Conservation (phyloP, 2,888 invertebrate species). For the Melieria omissa region DNA sequence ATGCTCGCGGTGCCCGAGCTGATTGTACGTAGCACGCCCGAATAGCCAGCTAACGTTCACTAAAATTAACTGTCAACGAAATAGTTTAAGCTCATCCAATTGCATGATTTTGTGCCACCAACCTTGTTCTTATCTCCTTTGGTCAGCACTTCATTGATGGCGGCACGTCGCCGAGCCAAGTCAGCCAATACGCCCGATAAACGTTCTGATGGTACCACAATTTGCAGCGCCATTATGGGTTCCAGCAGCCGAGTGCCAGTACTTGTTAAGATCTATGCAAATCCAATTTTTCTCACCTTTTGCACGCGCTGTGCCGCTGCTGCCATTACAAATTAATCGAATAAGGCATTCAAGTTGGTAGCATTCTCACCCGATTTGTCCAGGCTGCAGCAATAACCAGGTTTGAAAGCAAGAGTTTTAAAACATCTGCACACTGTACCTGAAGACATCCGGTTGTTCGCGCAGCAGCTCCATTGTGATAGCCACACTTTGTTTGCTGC, state of each 20-base stretch:
- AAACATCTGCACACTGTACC: constrained; percentile 54
- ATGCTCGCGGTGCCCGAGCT: constrained; percentile 91
- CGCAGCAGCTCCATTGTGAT: constrained; percentile 65
- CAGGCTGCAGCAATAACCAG: constrained; percentile 63
- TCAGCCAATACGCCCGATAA: constrained; percentile 78
- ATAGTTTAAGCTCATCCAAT: background rate
- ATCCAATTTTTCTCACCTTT: constrained; percentile 70
- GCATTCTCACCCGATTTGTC: constrained; percentile 77
- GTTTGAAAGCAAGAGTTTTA: too few relatives aligned
- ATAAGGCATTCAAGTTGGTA: constrained; percentile 74
- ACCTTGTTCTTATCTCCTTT: constrained; percentile 76
- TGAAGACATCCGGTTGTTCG: constrained; percentile 68
- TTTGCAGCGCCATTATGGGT: constrained; percentile 89
- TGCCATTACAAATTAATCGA: constrained; percentile 83
- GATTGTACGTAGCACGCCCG: constrained; percentile 82
- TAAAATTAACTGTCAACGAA: constrained; percentile 70
- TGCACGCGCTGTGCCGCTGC: constrained; percentile 84
- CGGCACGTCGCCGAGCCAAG: constrained; percentile 77
- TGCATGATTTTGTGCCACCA: too few relatives aligned
- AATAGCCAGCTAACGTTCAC: constrained; percentile 85
- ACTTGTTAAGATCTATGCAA: constrained; percentile 44
- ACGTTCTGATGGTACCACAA: constrained; percentile 76
- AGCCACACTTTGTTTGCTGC: constrained; percentile 61
- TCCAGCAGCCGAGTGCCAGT: constrained; percentile 74
- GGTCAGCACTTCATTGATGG: constrained; percentile 73